Evolutionary conservation across 2,888 invertebrate genomes (phyloP), one percentile per base, ranked within the genome.

Genomic region (Noctua pronuba): DNA sequence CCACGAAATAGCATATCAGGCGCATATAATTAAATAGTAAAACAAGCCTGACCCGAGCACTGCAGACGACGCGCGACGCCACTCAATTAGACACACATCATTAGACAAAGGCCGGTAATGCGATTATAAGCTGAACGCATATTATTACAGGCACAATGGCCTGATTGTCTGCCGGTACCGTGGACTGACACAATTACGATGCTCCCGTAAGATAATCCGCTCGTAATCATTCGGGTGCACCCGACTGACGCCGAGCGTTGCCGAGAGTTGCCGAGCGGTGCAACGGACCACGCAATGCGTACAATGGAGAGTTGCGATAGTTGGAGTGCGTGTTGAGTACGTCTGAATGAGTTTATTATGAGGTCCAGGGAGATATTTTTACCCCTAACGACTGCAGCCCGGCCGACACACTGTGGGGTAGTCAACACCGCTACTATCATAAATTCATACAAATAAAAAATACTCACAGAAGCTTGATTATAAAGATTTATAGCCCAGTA

Each of bases 161-260:
- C 72, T 64, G 80, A 72, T 77, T 79, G 82, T 79, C 72, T 78
- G 70, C 73, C 80, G 41, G 67, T 73, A 78, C 78, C 72, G 71
- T 72, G 76, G 82, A 78, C 72, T 76, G 80, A 81, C 75, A 83
- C 84, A 86, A 86, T 84, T 81, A 88, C 88, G 86, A 86, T 86
- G 84, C 84, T 75, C 79, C 77, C 86, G 79, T 77, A 82, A 84
- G 81, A 88, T 88, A 84, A 88, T 83, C 80, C 67, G 80, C 67
- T 66, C 75, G 86, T 83, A 86, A 88, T 85, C 88, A 78, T 80
- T 73, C 64, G 71, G 70, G 31, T 76, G 79, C 82, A 76, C 55
- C 52, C 86, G 77, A 72, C 49, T 62, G 81, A 49, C 28, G 58
- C 38, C 79, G 77, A 62, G 52, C 11, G 68, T 18, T 46, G 21